Evolutionary conservation across 2,113 vertebrate species (phyloP), one percentile per base, ranked within the genome.

Genomic region (Aegithalos caudatus): DNA sequence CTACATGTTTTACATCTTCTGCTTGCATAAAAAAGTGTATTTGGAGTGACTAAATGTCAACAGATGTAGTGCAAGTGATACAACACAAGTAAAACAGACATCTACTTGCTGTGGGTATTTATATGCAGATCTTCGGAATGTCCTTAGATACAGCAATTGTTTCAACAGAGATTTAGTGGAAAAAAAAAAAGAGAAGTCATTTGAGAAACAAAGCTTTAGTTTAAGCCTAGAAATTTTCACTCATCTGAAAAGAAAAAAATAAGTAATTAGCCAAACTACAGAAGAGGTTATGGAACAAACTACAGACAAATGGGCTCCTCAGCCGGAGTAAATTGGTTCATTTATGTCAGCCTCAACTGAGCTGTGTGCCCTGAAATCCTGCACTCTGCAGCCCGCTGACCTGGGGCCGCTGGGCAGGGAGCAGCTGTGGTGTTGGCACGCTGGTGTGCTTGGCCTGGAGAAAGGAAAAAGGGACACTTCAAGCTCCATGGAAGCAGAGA

Each of bases 381-480:
- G 15, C 0, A 0, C 7, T 7, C 13, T 48, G 71, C 12, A 48
- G 61, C 10, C 27, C 53, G 4, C 53, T 10, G 42, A 0, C 25
- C 22, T 7, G 17, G 37, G 24, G 21, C 38, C 31, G 10, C 20
- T 42, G 17, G 33, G 60, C 10, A 10, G 33, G 45, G n/a, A n/a
- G 40, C 9, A 37, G 54, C 25, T 38, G 3, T 7, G 1, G 4
- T 4, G 4, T 0, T 2, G 40, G 47, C 10, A 22, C 4, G 1
- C 6, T 10, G n/a, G 4, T 23, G 53, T 13, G 6, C 51, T 11
- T 33, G 44, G 51, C 2, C 12, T 28, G 77, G 29, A 48, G 35
- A 1, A 3, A 14, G 8, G 7, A 14, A 18, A 25, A 44, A 11
- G 19, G 13, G 28, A 44, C 28, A 1, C 28, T n/a, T 61, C 4